These are phyloP conservation scores for Phasia obesa DNA, from an alignment of 2,888 invertebrate species.

Conservation along the genomic window DNA sequence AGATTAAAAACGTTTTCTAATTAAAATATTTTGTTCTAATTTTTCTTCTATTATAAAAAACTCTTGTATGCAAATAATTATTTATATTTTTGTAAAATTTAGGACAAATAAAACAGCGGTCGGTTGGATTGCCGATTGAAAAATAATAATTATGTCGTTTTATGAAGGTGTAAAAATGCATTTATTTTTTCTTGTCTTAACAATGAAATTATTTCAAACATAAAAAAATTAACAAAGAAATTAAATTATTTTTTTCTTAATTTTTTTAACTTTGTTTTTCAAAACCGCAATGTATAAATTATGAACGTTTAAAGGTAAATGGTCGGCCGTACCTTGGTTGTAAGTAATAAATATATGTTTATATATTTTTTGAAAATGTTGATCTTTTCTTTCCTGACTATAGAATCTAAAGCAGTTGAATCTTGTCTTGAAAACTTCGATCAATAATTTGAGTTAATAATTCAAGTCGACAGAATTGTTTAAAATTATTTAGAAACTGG, in stretches of 20 bases:
- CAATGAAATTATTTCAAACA: slow-evolving; percentile 58
- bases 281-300: slow-evolving; percentile 57
- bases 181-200: slow-evolving; percentile 66
- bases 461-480: background rate
- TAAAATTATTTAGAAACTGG: slow-evolving; percentile 58
- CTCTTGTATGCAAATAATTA: slow-evolving; percentile 12
- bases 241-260: too few species aligned
- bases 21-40: background rate
- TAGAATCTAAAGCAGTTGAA: slow-evolving; percentile 7
- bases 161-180: slow-evolving; percentile 66
- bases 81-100: slow-evolving; percentile 57
- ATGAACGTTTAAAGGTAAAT: slow-evolving; percentile 41
- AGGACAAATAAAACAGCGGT: slow-evolving; percentile 8
- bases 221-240: slow-evolving; percentile 55
- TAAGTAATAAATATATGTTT: slow-evolving; percentile 27
- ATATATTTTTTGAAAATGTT: slow-evolving; percentile 24
- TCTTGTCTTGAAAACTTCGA: background rate
- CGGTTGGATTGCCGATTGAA: background rate
- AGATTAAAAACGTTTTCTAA: background rate
- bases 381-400: background rate
- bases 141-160: slow-evolving; percentile 24
- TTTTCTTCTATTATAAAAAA: background rate
- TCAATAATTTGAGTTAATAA: slow-evolving; percentile 15
- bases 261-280: slow-evolving; percentile 24
- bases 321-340: slow-evolving; percentile 23